Percentiles rank a stretch among this genome's conserved stretches.
These are phyloP conservation scores for Crocidura indochinensis DNA, from an alignment of 2,797 vertebrate genomes.

Conservation along the genomic window DNA sequence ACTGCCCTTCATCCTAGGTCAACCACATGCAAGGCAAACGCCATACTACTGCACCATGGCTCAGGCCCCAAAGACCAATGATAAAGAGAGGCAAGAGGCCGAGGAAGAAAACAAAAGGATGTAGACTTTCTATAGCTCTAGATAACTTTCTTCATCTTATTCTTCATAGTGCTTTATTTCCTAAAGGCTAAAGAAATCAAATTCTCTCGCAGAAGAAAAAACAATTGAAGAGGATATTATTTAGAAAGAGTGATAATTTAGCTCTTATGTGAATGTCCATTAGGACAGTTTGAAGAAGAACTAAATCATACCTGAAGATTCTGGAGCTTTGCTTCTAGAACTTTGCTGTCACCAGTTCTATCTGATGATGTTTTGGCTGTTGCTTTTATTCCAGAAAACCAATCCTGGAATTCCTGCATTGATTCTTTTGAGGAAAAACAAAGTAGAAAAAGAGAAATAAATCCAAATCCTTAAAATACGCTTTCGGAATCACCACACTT, in stretches of 20 bases:
- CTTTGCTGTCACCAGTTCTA: constrained; percentile 95
- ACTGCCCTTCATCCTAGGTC: no score
- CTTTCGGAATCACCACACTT: not conserved
- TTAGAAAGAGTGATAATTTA: not conserved
- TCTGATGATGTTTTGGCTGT: constrained; percentile 95
- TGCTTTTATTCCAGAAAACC: constrained; percentile 94
- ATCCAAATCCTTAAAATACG: not conserved
- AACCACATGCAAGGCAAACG: no score
- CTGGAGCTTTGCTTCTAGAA: constrained; percentile 95
- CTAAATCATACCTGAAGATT: constrained; percentile 94
- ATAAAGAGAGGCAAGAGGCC: not conserved
- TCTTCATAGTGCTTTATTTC: not conserved
- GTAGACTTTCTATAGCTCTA: not conserved
- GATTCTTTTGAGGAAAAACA: constrained; percentile 90
- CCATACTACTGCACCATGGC: no score
- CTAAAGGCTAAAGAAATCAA: constrained; percentile 15
- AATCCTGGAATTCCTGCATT: constrained; percentile 96
- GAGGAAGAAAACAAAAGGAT: not conserved
- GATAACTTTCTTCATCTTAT: not conserved
- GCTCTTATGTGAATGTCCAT: not conserved
- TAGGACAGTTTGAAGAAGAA: not conserved
- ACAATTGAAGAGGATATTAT: not conserved
- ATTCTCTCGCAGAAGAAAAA: constrained; percentile 20
- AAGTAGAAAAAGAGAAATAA: constrained; percentile 50
- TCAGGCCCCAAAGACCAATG: no score